phyloP scores from a whole-genome alignment of 2,888 invertebrate species.

The Lasioglossum oenotherae region DNA sequence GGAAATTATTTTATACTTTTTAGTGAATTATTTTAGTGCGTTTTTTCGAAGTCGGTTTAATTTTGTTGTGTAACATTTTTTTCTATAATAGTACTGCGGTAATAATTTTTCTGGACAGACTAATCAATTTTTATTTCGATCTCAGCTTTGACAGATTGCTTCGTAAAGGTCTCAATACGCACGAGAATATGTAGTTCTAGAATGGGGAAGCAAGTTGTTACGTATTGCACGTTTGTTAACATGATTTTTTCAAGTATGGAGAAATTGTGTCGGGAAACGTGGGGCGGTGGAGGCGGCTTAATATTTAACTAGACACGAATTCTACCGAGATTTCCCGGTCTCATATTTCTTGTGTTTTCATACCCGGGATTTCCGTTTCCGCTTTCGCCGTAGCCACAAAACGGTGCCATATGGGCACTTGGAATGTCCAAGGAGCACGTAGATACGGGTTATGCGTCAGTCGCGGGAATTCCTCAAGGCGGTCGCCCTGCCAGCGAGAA shows the following conservation, averaged over 20 bases:
- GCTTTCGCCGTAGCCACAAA: constrained; percentile 4
- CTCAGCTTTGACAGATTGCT: no score
- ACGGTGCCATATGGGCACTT: constrained; percentile 27
- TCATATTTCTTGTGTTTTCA: not conserved
- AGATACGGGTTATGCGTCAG: constrained; percentile 35
- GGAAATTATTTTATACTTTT: no score
- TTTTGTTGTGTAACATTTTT: no score
- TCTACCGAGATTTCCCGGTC: not conserved
- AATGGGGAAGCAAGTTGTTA: not conserved
- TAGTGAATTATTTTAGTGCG: no score
- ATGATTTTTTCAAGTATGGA: not conserved
- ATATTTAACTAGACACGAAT: not conserved
- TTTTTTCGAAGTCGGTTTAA: no score
- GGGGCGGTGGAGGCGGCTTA: not conserved
- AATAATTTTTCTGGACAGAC: no score
- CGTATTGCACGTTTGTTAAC: not conserved
- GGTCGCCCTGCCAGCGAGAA: constrained; percentile 17
- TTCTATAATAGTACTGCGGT: no score
- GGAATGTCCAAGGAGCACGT: constrained; percentile 18
- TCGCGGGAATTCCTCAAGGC: constrained; percentile 42
- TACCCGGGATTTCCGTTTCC: constrained; percentile 21
- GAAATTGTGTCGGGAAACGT: not conserved
- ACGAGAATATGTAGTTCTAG: no score
- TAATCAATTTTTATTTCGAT: no score
- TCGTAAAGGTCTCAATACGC: no score